Base-by-base conservation (phyloP, 1,140 invertebrate genomes). In the Drosophila pruinosa region DNA sequence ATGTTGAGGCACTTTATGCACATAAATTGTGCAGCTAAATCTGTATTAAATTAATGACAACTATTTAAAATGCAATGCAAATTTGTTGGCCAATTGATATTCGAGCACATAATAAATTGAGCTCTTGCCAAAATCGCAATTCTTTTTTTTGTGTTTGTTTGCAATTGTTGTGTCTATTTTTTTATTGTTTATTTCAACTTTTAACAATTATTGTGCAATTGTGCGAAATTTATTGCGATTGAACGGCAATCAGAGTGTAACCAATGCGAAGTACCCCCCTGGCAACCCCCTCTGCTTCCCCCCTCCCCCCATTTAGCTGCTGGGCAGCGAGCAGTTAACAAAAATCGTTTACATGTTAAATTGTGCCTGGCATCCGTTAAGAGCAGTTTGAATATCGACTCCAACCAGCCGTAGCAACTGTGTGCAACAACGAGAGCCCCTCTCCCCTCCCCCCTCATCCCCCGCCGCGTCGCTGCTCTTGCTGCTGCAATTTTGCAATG, bases 131-230 rank as follows among this genome's bases (percentile, higher is more conserved):
- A 45, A n/a, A 24, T n/a, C 19, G 21, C 43, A 22, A 34, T 3
- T 34, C 3, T 34, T 45, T 45, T 24, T 3, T 45, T 41, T 43
- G 1, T 38, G 2, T 7, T 1, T 2, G 21, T 19, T 63, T 24
- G 14, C 31, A 47, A 48, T 52, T 57, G 41, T 48, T 24, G 8
- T 24, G 57, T 56, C 72, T 77, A 70, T 77, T 88, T 80, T 28
- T 85, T 83, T 72, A 76, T 88, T 82, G 81, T 82, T 88, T 59
- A 43, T 59, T 82, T 78, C 77, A 88, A 88, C 68, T 88, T 88
- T 89, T 89, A 89, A 89, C 85, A 89, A 89, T 89, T 89, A 89
- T 89, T 89, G 85, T 89, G 85, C 86, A 89, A 89, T 85, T 89
- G 85, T 75, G 78, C 78, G 80, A 89, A 89, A 89, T 89, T 89